phyloP scores from a whole-genome alignment of 2,888 invertebrate species.

The Falcaria lacertinaria region DNA sequence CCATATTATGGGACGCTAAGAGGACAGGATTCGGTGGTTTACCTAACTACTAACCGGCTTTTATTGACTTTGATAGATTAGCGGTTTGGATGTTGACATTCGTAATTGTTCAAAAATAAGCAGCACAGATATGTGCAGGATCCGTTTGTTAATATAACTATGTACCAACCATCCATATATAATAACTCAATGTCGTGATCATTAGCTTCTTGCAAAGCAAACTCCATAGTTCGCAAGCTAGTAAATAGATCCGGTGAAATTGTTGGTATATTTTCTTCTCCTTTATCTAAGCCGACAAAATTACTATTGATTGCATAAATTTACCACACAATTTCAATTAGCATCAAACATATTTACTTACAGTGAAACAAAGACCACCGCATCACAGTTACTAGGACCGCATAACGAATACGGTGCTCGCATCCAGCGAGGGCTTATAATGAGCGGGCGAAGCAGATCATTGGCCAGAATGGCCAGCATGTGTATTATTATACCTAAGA shows the following conservation, averaged over 20 bases:
- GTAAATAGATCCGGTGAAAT: no score
- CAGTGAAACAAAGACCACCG: conserved; percentile 1
- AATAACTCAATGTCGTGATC: no score
- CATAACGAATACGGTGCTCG: conserved; percentile 44
- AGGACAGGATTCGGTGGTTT: conserved; percentile 28
- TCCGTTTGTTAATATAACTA: no score
- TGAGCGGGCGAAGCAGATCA: conserved; percentile 62
- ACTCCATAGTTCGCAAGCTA: no score
- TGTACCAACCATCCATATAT: no score
- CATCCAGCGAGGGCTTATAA: conserved; percentile 57
- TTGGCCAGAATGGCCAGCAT: conserved; percentile 57
- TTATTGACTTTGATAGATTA: conserved; percentile 17
- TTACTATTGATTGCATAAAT: background rate
- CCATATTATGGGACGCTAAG: conserved; percentile 48
- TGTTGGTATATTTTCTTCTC: no score
- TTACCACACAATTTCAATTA: background rate
- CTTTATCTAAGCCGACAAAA: background rate
- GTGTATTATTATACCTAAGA: conserved; percentile 76
- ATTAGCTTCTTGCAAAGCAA: no score
- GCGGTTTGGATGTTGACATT: conserved; percentile 4
- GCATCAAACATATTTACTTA: background rate
- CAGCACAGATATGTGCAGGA: no score
- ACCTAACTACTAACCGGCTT: conserved; percentile 17
- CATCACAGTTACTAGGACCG: conserved; percentile 32
- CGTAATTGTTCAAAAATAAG: no score